These are phyloP conservation scores for Mirounga angustirostris DNA, from an alignment of 2,113 vertebrate species.

Conservation along the genomic window DNA sequence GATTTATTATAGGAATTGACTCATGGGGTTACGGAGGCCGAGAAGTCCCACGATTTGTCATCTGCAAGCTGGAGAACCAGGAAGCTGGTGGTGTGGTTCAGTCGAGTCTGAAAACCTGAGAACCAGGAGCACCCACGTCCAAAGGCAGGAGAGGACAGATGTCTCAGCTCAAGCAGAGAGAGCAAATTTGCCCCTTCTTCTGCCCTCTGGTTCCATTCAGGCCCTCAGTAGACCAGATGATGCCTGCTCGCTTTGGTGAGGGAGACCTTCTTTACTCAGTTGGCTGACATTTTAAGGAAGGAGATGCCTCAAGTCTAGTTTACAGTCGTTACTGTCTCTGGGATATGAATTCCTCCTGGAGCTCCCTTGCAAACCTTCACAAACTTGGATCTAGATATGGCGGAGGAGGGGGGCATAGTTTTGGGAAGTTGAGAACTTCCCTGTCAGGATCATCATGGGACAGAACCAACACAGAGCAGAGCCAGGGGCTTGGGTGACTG, in stretches of 20 bases:
- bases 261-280: too few species aligned
- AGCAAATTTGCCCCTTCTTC: neutral
- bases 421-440: neutral
- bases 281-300: neutral
- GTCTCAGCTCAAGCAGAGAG: neutral
- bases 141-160: neutral
- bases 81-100: neutral
- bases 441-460: too few species aligned
- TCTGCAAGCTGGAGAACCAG: neutral
- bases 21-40: neutral
- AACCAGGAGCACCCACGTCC: neutral
- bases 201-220: too few species aligned
- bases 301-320: neutral
- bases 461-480: neutral
- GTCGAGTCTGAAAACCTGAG: neutral
- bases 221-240: neutral
- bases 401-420: neutral
- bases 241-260: neutral
- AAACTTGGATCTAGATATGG: neutral
- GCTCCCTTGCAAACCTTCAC: neutral
- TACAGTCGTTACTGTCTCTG: neutral
- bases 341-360: neutral
- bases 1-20: neutral
- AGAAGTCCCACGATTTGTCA: neutral
- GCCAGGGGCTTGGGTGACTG: neutral